Conservation (phyloP, 1,140 invertebrate species). For the Hyphantria cunea region DNA sequence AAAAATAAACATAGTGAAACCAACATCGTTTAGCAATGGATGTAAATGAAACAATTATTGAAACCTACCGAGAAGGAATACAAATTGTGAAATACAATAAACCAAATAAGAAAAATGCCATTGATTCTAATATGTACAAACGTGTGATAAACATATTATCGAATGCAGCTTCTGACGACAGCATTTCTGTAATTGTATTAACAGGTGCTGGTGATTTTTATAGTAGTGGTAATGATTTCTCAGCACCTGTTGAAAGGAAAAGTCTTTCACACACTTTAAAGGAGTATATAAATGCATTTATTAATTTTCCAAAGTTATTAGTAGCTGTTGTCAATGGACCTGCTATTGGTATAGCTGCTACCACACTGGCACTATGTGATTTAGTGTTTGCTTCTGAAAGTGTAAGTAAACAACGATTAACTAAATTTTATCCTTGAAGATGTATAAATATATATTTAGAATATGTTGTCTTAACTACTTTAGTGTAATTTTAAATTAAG, state of each 20-base stretch:
- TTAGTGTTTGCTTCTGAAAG: conserved; percentile 90
- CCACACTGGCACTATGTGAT: conserved; percentile 93
- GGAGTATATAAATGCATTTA: conserved; percentile 89
- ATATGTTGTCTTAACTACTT: too few relatives aligned
- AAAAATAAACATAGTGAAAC: too few relatives aligned
- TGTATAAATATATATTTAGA: too few relatives aligned
- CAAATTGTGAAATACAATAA: conserved; percentile 87
- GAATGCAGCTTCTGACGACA: conserved; percentile 85
- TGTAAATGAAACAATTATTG: conserved; percentile 48
- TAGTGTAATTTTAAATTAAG: too few relatives aligned
- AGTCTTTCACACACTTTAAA: conserved; percentile 69
- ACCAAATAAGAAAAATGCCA: conserved; percentile 90
- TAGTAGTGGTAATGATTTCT: conserved; percentile 94
- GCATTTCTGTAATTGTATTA: conserved; percentile 85
- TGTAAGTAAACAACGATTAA: conserved; percentile 54
- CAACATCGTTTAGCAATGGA: conserved; percentile 29
- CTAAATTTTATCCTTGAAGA: too few relatives aligned
- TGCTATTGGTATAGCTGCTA: conserved; percentile 95
- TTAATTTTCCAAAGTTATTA: conserved; percentile 94
- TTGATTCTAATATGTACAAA: conserved; percentile 87
- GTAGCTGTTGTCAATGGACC: conserved; percentile 96
- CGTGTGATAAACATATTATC: conserved; percentile 85
- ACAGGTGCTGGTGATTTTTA: conserved; percentile 92
- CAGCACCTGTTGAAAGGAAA: conserved; percentile 31
- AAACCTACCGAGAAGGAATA: conserved; percentile 54